Evolutionary conservation across 2,888 invertebrate genomes (phyloP).

Genomic region (Drosophila siamana): DNA sequence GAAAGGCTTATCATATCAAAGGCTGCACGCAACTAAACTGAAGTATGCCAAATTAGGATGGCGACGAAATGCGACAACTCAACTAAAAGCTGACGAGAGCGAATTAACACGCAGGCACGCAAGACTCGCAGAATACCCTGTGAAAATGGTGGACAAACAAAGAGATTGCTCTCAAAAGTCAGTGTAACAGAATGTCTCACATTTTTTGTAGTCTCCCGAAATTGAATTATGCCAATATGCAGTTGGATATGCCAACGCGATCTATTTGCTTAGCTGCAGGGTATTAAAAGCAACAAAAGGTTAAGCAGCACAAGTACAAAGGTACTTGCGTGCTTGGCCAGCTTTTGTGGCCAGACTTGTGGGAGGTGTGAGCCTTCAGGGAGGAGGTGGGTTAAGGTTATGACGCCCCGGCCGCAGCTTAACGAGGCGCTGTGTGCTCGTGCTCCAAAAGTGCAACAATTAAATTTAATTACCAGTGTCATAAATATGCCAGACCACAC

Average conservation of each 20-base stretch:
- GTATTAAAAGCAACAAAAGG: constrained; percentile 28
- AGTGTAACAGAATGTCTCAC: too few relatives aligned
- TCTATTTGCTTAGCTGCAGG: constrained; percentile 2
- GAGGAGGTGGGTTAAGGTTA: constrained; percentile 37
- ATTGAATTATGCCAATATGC: neutral
- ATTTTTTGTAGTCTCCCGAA: too few relatives aligned
- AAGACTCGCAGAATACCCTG: constrained; percentile 18
- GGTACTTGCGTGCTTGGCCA: constrained; percentile 60
- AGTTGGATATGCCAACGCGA: neutral
- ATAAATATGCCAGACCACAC: constrained; percentile 76
- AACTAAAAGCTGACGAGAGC: constrained; percentile 30
- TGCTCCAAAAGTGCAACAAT: constrained; percentile 76
- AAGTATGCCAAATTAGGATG: constrained; percentile 63
- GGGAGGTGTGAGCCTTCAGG: neutral
- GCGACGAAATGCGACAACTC: constrained; percentile 64
- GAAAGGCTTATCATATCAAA: constrained; percentile 72
- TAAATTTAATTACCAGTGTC: constrained; percentile 81
- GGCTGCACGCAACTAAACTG: constrained; percentile 64
- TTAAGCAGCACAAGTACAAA: constrained; percentile 27
- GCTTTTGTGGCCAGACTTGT: constrained; percentile 34
- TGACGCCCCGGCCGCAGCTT: constrained; percentile 55
- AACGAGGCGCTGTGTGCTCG: constrained; percentile 59
- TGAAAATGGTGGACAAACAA: too few relatives aligned
- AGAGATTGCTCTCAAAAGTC: too few relatives aligned
- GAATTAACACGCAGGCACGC: neutral